These are phyloP conservation scores for Eumeta japonica DNA, from an alignment of 1,140 invertebrate species.

Conservation along the genomic window DNA sequence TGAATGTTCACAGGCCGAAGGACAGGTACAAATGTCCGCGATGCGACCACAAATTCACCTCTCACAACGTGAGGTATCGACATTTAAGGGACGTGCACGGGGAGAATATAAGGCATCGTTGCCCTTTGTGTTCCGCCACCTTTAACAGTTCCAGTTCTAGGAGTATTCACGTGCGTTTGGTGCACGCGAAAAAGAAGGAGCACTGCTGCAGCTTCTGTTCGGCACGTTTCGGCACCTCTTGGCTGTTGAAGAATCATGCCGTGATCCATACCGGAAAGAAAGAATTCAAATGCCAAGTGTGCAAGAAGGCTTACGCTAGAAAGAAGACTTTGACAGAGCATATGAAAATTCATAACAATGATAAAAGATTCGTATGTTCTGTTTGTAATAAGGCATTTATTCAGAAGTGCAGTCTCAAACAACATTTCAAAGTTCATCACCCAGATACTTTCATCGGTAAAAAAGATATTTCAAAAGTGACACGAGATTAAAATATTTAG, in stretches of 20 bases:
- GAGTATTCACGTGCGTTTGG: constrained; percentile 42
- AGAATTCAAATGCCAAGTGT: constrained; percentile 41
- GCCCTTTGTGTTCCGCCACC: constrained; percentile 37
- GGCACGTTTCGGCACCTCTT: constrained; percentile 35
- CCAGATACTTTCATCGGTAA: no score
- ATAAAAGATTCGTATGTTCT: constrained; percentile 45
- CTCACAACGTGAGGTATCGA: constrained; percentile 43
- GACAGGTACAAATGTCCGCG: constrained; percentile 41
- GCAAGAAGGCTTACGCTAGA: constrained; percentile 55
- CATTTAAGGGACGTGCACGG: constrained; percentile 46
- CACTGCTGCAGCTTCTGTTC: constrained; percentile 44
- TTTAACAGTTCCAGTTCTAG: constrained; percentile 40
- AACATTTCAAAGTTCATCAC: constrained; percentile 43
- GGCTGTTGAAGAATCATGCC: constrained; percentile 37
- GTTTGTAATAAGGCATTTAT: constrained; percentile 57
- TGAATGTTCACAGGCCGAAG: constrained; percentile 21
- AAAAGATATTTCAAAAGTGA: background rate
- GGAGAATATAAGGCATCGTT: constrained; percentile 38
- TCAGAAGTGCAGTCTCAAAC: constrained; percentile 46
- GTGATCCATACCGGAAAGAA: constrained; percentile 32
- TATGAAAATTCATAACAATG: constrained; percentile 51
- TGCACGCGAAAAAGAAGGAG: constrained; percentile 41
- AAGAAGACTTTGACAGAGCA: constrained; percentile 56
- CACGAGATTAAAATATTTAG: background rate
- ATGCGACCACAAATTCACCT: constrained; percentile 55